A percentile compares a stretch with the other conserved stretches of the same genome.
Evolutionary conservation across 2,888 invertebrate genomes (phyloP).

Genomic region (Gari tellinella): DNA sequence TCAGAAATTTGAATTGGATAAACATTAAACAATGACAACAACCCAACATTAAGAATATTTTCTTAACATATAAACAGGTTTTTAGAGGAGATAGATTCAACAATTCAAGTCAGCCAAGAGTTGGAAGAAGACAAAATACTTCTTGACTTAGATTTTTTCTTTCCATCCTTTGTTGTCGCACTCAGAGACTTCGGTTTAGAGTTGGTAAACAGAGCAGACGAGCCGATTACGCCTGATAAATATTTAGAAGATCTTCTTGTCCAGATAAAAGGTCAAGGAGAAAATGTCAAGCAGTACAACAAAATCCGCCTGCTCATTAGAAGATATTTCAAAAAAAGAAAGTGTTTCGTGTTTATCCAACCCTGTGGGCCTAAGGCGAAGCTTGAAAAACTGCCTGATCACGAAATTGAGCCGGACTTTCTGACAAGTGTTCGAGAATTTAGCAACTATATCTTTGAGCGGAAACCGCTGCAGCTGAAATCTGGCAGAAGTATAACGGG

Average conservation of each 20-base stretch:
- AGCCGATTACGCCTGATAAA: not conserved
- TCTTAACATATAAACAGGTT: not conserved
- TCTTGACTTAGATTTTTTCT: not conserved
- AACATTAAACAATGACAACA: too few species aligned
- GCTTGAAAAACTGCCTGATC: not conserved
- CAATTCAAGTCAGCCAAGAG: not conserved
- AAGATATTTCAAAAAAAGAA: conserved; percentile 12
- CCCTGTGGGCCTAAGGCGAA: not conserved
- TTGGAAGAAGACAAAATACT: not conserved
- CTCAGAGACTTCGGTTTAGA: conserved; percentile 4
- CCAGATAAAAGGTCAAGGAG: not conserved
- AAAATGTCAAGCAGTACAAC: conserved; percentile 5
- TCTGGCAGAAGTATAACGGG: conserved; percentile 5
- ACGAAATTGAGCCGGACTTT: not conserved
- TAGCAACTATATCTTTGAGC: not conserved
- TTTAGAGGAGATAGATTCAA: conserved; percentile 6
- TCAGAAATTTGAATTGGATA: too few species aligned
- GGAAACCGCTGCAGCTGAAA: not conserved
- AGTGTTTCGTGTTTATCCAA: conserved; percentile 1
- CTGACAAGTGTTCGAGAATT: not conserved
- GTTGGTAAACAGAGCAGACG: not conserved
- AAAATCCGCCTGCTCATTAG: conserved; percentile 3
- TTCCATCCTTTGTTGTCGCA: conserved; percentile 3
- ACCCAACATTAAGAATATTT: too few species aligned
- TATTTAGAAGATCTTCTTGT: conserved; percentile 7